Percentiles rank a stretch among this genome's conserved stretches.
These are phyloP conservation scores for Xiphias gladius DNA, from an alignment of 2,113 vertebrate species.

Conservation along the genomic window DNA sequence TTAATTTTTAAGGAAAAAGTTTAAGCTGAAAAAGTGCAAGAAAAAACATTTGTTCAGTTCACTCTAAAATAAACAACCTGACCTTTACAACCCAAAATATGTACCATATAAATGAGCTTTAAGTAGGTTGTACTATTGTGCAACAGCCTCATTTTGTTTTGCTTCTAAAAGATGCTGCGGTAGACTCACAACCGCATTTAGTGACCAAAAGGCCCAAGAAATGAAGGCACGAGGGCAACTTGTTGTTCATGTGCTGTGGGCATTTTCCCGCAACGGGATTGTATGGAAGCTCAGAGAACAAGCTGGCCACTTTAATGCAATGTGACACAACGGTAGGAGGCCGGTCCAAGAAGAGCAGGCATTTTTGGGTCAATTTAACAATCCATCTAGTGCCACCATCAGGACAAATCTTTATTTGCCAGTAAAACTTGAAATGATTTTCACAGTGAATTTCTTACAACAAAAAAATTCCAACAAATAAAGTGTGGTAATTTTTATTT, in stretches of 20 bases:
- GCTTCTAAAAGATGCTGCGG: no score
- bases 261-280: constrained; percentile 10
- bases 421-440: not conserved
- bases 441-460: not conserved
- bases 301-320: constrained; percentile 17
- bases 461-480: not conserved
- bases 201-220: not conserved
- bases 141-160: not conserved
- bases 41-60: no score
- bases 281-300: constrained; percentile 20
- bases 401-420: constrained; percentile 2
- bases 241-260: constrained; percentile 6
- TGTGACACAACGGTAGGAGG: constrained; percentile 31
- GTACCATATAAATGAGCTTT: not conserved
- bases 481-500: not conserved
- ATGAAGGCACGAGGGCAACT: not conserved
- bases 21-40: no score
- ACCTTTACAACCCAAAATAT: no score
- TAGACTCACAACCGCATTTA: not conserved
- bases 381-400: constrained; percentile 22
- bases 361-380: constrained; percentile 53
- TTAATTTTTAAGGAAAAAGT: no score
- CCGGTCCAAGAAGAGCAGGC: constrained; percentile 22
- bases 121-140: not conserved
- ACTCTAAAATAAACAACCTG: no score